These are phyloP conservation scores for Acholoe squamosa DNA, from an alignment of 2,888 invertebrate species.

Conservation along the genomic window DNA sequence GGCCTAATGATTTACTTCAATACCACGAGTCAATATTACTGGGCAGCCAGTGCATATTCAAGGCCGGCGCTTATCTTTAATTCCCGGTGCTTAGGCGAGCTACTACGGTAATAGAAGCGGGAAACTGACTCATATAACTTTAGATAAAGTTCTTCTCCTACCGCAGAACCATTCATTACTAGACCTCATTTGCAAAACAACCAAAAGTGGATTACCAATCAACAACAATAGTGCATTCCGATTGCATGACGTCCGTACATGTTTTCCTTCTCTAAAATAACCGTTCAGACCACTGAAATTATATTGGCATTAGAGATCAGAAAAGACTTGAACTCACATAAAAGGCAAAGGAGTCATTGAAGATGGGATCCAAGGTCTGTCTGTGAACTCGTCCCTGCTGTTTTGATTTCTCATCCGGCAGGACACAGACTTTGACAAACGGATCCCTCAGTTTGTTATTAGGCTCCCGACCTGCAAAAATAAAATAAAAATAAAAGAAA, in stretches of 20 bases:
- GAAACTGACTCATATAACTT: no score
- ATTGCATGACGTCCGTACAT: not conserved
- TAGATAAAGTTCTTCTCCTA: no score
- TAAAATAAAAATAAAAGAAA: constrained; percentile 2
- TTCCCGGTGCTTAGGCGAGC: no score
- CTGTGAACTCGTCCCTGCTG: constrained; percentile 78
- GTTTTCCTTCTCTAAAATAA: not conserved
- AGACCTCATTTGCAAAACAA: no score
- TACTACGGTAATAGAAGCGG: no score
- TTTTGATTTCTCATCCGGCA: constrained; percentile 80
- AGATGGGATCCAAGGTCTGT: constrained; percentile 79
- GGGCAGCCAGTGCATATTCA: no score
- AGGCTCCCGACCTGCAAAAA: constrained; percentile 72
- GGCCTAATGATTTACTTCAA: no score
- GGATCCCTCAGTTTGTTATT: constrained; percentile 78
- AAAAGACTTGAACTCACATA: constrained; percentile 68
- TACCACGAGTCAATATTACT: no score
- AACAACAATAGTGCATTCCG: no score
- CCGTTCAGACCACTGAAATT: not conserved
- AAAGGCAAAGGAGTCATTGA: constrained; percentile 81
- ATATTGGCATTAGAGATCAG: not conserved
- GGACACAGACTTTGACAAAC: constrained; percentile 80
- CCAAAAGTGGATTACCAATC: no score
- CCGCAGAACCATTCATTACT: no score
- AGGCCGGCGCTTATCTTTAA: no score